Evolutionary conservation across 1,140 invertebrate species (phyloP), one percentile per base, ranked within the genome.

Genomic region (Heliconius eleuchia): DNA sequence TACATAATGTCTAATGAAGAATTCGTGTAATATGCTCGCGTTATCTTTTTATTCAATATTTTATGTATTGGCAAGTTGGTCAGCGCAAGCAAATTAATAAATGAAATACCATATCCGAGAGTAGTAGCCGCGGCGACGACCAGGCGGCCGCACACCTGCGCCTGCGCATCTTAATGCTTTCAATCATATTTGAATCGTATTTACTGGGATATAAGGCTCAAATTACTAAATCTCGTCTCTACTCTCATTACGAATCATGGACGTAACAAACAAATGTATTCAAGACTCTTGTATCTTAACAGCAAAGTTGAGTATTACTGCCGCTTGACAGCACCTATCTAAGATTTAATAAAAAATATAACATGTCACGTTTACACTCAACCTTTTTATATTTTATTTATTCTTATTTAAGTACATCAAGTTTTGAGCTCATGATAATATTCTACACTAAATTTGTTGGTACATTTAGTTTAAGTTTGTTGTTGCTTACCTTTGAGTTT

Each of bases 61-160:
- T 83, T 87, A 89, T 87, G 83, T 82, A 86, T 86, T 86, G 83
- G 77, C 82, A 84, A 84, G 82, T 88, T 87, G 91, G 88, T 92
- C 88, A 90, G 85, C 86, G 86, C 85, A 86, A 90, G 90, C 87
- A 92, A 94, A 94, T 94, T 93, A 93, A 92, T 93, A 94, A 92
- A 94, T 93, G 92, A 93, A 82, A 93, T 93, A 90, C 91, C 91
- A 92, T 92, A 90, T 90, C 86, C 86, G 87, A 90, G 88, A 91
- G 90, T 89, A 87, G 92, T 89, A 89, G 91, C 86, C 88, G 85
- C 84, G 92, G 92, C 91, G 92, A 92, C 92, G 91, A 88, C 86
- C 86, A 90, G 91, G 88, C 92, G 92, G 88, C 83, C 87, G 92
- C 87, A 92, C 92, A 94, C 92, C 92, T 94, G 92, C 92, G 92